A percentile compares a stretch with the other conserved stretches of the same genome.
Conservation (phyloP, 2,797 vertebrate species). For the Scolopax bukidnonensis region DNA sequence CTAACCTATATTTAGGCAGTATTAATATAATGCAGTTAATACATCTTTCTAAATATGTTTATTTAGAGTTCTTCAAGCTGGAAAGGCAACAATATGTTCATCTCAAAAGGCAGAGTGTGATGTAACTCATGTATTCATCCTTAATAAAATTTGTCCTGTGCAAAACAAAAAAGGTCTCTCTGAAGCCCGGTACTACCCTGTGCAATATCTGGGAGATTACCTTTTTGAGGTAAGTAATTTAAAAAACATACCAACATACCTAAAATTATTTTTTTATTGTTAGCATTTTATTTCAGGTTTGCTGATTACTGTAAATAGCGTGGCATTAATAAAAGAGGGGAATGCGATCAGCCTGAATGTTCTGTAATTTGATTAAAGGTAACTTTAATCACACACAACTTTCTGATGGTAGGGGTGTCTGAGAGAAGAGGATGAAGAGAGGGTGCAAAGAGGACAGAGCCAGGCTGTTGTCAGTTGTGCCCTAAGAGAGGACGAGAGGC, state of each 20-base stretch:
- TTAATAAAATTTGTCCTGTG: conserved; percentile 12
- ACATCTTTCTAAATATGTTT: conserved; percentile 41
- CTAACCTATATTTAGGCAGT: background rate
- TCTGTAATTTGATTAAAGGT: background rate
- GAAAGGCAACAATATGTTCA: conserved; percentile 77
- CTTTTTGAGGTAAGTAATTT: conserved; percentile 88
- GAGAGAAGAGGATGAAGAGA: background rate
- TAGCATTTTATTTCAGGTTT: background rate
- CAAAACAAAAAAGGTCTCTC: conserved; percentile 43
- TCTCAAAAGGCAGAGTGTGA: conserved; percentile 16
- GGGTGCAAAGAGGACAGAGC: background rate
- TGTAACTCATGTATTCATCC: conserved; percentile 78
- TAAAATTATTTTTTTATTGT: background rate
- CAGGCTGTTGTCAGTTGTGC: background rate
- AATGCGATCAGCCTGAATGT: background rate
- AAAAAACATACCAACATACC: background rate
- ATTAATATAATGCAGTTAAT: background rate
- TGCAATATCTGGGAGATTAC: conserved; percentile 86
- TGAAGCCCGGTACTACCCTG: conserved; percentile 79
- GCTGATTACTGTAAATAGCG: background rate
- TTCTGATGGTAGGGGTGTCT: background rate
- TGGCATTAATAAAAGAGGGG: background rate
- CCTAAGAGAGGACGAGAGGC: background rate
- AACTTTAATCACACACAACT: too few relatives aligned
- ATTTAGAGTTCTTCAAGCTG: conserved; percentile 81